These are phyloP conservation scores for Danio jaintianensis DNA, from an alignment of 2,797 vertebrate genomes.

Conservation along the genomic window DNA sequence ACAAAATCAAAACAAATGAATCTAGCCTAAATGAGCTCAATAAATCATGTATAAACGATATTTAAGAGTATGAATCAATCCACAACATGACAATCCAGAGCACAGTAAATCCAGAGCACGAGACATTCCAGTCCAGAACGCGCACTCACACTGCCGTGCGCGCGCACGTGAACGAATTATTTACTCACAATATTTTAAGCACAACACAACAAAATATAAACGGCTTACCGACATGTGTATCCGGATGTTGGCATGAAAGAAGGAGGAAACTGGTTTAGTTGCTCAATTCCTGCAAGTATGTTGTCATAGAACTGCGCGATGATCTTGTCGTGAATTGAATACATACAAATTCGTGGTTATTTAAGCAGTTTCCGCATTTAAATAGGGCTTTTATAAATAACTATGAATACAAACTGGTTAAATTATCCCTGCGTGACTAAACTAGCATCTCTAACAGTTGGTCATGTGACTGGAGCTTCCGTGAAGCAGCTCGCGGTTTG, in stretches of 20 bases:
- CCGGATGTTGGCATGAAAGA: constrained; percentile 46
- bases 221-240: constrained; percentile 54
- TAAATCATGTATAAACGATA: background rate
- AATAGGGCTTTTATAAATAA: background rate
- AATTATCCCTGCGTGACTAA: constrained; percentile 22
- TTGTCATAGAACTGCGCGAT: background rate
- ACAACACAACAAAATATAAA: background rate
- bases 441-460: background rate
- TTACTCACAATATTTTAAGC: background rate
- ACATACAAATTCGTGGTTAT: background rate
- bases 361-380: background rate
- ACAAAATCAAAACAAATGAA: constrained; percentile 26
- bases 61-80: background rate
- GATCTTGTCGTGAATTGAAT: background rate
- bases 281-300: background rate
- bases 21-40: background rate
- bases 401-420: background rate
- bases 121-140: constrained; percentile 18
- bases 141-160: background rate
- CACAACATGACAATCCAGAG: background rate
- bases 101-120: constrained; percentile 23
- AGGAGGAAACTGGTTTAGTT: constrained; percentile 26
- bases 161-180: no score
- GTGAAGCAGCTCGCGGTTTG: constrained; percentile 17
- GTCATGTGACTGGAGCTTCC: constrained; percentile 44